Evolutionary conservation across 2,888 invertebrate species (phyloP), one percentile per base, ranked within the genome.

Genomic region (Cloeon dipterum): DNA sequence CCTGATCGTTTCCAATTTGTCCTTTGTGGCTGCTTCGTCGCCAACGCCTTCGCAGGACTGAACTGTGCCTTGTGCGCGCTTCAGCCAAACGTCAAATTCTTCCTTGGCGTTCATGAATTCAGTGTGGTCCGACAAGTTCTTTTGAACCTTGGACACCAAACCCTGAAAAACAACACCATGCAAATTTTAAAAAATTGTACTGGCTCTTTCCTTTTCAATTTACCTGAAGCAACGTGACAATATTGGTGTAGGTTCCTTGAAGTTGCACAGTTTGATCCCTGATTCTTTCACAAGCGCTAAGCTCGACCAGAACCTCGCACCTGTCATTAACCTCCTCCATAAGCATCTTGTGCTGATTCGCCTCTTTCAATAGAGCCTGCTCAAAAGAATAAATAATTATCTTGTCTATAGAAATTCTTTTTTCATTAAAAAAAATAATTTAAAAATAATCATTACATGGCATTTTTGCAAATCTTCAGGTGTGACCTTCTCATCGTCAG

Each of bases 111-210:
- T 82, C 5, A 83, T 64, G 54, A 89, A 88, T 51, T 89, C 86
- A 0, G 82, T 83, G 50, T 88, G 86, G 53, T 89, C 88, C 0
- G 82, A 78, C 0, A 91, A 60, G 54, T 82, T 85, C 60, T 86
- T 85, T 52, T 91, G 86, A 10, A 88, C 75, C 51, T 77, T 78
- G 2, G 81, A 75, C 16, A 86, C 76, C 26, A 85, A 60, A 40
- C 70, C 52, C 47, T 53, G 26, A n/a, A n/a, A n/a, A n/a, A n/a
- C n/a, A n/a, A n/a, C n/a, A n/a, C n/a, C n/a, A n/a, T n/a, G n/a
- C 38, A 39, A 39, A 39, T 32, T 25, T 11, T 29, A 10, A 19
- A n/a, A 5, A 14, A 16, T 41, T 34, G 35, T 36, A 14, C 16
- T 32, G 36, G 19, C 43, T 40, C 37, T 17, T 18, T 8, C 14